Evolutionary conservation across 1,140 invertebrate species (phyloP).

Genomic region (Drosophila lacteicornis): DNA sequence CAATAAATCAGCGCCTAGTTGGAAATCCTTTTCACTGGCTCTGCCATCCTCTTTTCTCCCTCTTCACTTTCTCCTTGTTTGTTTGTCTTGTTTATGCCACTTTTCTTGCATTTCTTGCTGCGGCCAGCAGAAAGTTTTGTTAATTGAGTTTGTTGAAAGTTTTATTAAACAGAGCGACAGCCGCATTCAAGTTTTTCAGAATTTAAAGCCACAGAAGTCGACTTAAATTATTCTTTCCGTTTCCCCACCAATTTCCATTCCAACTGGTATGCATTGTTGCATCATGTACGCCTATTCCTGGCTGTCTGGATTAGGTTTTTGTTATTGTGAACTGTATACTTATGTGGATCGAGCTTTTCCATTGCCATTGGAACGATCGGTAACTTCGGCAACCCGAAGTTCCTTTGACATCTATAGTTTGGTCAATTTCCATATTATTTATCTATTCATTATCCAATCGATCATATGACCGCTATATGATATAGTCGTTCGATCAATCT

Average conservation of each 20-base stretch:
- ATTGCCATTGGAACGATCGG: no score
- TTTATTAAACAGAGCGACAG: constrained; percentile 81
- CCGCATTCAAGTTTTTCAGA: constrained; percentile 69
- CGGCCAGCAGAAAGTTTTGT: constrained; percentile 77
- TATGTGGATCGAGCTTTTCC: no score
- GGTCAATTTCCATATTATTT: no score
- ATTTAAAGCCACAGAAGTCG: constrained; percentile 69
- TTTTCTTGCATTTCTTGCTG: constrained; percentile 81
- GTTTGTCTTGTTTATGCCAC: constrained; percentile 82
- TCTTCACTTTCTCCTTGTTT: constrained; percentile 48
- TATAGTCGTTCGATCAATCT: no score
- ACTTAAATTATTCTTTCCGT: constrained; percentile 42
- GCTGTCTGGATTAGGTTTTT: not conserved
- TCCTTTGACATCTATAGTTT: no score
- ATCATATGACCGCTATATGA: no score
- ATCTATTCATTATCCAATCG: no score
- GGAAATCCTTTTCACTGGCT: constrained; percentile 39
- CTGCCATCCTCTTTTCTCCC: not conserved
- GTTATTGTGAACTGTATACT: not conserved
- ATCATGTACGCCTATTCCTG: constrained; percentile 16
- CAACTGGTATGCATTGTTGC: constrained; percentile 30
- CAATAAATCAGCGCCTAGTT: constrained; percentile 81
- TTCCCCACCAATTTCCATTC: not conserved
- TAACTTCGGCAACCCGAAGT: no score
- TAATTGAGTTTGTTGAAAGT: constrained; percentile 83